Percentiles rank a stretch among this genome's conserved stretches.
phyloP scores from a whole-genome alignment of 1,140 invertebrate genomes.

The Phymastichus coffea region DNA sequence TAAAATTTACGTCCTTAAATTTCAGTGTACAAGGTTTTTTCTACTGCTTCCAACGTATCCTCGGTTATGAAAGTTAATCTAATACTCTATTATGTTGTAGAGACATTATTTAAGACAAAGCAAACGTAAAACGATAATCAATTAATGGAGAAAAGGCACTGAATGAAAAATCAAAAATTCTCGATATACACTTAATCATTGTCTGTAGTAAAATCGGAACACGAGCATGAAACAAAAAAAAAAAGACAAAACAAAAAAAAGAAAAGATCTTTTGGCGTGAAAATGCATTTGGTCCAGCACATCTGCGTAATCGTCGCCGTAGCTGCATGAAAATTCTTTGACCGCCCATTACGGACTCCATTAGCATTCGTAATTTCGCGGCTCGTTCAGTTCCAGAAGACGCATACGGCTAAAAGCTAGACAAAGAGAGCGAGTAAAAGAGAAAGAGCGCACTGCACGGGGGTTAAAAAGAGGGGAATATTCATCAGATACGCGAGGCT shows the following conservation, averaged over 20 bases:
- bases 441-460: conserved; percentile 2
- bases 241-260: not conserved
- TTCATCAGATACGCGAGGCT: conserved; percentile 19
- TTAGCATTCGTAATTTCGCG: conserved; percentile 29
- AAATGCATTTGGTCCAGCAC: conserved; percentile 17
- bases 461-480: conserved; percentile 11
- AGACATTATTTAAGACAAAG: no score
- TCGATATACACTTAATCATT: no score
- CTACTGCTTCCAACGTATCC: no score
- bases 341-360: conserved; percentile 27
- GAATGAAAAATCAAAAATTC: no score
- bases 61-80: no score
- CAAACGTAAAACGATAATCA: no score
- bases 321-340: conserved; percentile 22
- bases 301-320: conserved; percentile 15
- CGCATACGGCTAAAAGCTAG: conserved; percentile 5
- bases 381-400: conserved; percentile 17
- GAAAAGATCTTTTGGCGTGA: not conserved
- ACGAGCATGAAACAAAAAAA: not conserved
- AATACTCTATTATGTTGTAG: no score
- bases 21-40: no score
- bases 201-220: no score
- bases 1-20: no score
- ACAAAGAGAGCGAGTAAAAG: not conserved
- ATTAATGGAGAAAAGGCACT: no score